phyloP scores from a whole-genome alignment of 2,797 vertebrate species.

The Typhlichthys subterraneus region DNA sequence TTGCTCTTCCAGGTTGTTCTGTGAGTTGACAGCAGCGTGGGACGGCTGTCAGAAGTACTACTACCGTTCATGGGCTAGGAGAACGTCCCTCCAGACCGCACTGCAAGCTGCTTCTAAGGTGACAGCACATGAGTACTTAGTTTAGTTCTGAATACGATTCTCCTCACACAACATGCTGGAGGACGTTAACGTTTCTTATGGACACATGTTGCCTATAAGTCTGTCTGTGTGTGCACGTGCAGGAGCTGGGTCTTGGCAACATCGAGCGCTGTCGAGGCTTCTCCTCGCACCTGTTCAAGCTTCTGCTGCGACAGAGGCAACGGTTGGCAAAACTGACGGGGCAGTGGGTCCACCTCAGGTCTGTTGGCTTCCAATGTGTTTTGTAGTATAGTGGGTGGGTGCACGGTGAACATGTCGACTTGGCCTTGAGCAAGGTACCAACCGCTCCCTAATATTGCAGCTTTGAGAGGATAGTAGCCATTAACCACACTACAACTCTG shows the following conservation, averaged over 20 bases:
- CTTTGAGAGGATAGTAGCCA: too few relatives aligned
- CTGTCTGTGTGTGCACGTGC: slow-evolving; percentile 16
- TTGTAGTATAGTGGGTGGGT: neutral
- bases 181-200: neutral
- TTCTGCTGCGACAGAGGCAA: slow-evolving; percentile 84
- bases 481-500: too few relatives aligned
- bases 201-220: slow-evolving; percentile 9
- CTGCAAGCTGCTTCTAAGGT: slow-evolving; percentile 88
- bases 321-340: slow-evolving; percentile 84
- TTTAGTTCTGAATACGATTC: too few relatives aligned
- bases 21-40: slow-evolving; percentile 85
- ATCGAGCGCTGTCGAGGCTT: slow-evolving; percentile 91
- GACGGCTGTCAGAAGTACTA: slow-evolving; percentile 96
- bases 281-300: slow-evolving; percentile 89
- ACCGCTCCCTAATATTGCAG: neutral
- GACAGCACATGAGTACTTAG: slow-evolving; percentile 7
- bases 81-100: slow-evolving; percentile 79
- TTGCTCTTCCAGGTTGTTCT: slow-evolving; percentile 78
- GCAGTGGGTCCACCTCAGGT: slow-evolving; percentile 90
- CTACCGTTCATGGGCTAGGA: slow-evolving; percentile 89
- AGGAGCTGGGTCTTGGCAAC: slow-evolving; percentile 89
- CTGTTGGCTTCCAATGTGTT: slow-evolving; percentile 8
- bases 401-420: neutral
- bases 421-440: neutral
- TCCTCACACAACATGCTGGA: too few relatives aligned